phyloP scores from a whole-genome alignment of 2,888 invertebrate species.

The Elysia crispata region DNA sequence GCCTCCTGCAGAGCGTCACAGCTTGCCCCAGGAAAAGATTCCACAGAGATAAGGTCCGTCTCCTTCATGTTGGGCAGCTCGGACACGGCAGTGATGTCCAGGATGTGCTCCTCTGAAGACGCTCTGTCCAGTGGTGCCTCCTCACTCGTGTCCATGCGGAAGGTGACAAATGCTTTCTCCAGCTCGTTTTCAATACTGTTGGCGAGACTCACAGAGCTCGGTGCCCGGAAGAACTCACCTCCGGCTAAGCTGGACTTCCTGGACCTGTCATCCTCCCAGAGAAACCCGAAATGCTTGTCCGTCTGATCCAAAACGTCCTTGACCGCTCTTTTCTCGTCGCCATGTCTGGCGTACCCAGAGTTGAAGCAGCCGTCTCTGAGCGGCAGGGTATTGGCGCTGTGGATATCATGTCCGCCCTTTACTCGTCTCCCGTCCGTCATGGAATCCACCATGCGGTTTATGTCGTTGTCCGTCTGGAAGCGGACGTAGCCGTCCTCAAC shows the following conservation, averaged over 20 bases:
- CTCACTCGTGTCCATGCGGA: slow-evolving; percentile 40
- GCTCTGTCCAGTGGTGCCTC: not conserved
- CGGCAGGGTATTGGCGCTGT: slow-evolving; percentile 31
- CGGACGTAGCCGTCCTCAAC: slow-evolving; percentile 93
- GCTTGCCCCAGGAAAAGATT: not conserved
- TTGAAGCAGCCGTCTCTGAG: slow-evolving; percentile 38
- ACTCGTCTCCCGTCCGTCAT: slow-evolving; percentile 36
- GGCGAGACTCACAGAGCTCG: slow-evolving; percentile 70
- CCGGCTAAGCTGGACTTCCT: slow-evolving; percentile 55
- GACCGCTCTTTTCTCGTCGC: not conserved
- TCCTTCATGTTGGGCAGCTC: not conserved
- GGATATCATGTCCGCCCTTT: not conserved
- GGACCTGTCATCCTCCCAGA: slow-evolving; percentile 33
- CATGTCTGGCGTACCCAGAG: slow-evolving; percentile 37
- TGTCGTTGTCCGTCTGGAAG: slow-evolving; percentile 81
- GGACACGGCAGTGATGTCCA: not conserved
- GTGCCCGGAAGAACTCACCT: slow-evolving; percentile 62
- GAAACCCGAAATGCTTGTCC: not conserved
- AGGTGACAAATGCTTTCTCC: slow-evolving; percentile 60
- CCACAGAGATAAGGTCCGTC: slow-evolving; percentile 21
- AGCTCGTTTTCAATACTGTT: slow-evolving; percentile 71
- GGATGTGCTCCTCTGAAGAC: not conserved
- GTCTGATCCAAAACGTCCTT: slow-evolving; percentile 7
- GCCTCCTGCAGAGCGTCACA: too few relatives aligned
- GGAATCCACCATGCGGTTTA: slow-evolving; percentile 42